Percentiles rank a stretch among this genome's conserved stretches.
These are phyloP conservation scores for Microchirus variegatus DNA, from an alignment of 2,797 vertebrate species.

Conservation along the genomic window DNA sequence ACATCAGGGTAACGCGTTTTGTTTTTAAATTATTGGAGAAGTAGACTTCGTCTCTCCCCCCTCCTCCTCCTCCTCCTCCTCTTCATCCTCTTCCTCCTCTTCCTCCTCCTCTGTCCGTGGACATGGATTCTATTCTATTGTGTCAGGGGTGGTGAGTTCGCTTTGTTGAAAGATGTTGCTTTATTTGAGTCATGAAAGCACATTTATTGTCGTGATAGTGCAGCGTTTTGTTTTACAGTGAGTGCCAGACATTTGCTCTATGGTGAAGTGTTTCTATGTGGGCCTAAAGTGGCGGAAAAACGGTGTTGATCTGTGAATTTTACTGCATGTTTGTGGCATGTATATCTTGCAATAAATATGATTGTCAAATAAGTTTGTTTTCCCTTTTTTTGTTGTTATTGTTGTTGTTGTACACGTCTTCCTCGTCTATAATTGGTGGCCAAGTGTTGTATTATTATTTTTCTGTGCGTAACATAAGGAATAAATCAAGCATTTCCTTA, in stretches of 20 bases:
- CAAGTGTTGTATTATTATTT: background rate
- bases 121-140: conserved; percentile 28
- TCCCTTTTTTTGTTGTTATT: background rate
- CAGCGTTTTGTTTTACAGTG: conserved; percentile 59
- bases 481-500: background rate
- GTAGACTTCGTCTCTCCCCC: conserved; percentile 14
- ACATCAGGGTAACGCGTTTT: conserved; percentile 75
- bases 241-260: conserved; percentile 48
- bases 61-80: background rate
- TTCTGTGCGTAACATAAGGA: background rate
- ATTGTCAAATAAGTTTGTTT: conserved; percentile 67
- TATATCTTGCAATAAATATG: conserved; percentile 96
- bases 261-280: conserved; percentile 84
- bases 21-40: conserved; percentile 80
- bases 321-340: conserved; percentile 98
- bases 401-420: background rate
- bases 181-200: conserved; percentile 75
- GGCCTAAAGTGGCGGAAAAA: conserved; percentile 82
- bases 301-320: conserved; percentile 87
- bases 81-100: conserved; percentile 6
- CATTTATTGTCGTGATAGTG: conserved; percentile 68
- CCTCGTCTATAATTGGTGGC: background rate
- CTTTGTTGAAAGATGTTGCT: conserved; percentile 67
- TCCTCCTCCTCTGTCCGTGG: conserved; percentile 23
- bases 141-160: conserved; percentile 62